phyloP scores from a whole-genome alignment of 2,888 invertebrate genomes.

The Ganaspis brasiliensis region DNA sequence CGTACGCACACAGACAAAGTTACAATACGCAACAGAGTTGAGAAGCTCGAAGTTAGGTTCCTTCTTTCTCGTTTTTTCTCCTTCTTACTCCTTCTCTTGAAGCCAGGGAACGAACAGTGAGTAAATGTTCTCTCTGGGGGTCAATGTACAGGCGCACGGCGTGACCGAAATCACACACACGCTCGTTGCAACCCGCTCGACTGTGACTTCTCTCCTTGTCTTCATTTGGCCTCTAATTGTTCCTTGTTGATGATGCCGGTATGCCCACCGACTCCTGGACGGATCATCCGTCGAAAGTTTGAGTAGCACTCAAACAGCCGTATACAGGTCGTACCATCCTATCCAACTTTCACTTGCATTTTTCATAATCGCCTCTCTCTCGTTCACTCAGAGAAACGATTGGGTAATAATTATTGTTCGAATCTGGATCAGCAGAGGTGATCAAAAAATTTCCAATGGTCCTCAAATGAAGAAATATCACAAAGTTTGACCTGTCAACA shows the following conservation, averaged over 20 bases:
- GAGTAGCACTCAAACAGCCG: conserved; percentile 34
- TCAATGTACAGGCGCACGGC: conserved; percentile 80
- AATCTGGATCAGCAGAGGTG: background rate
- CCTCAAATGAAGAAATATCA: too few species aligned
- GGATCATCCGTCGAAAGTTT: conserved; percentile 48
- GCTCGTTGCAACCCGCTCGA: conserved; percentile 76
- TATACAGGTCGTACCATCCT: background rate
- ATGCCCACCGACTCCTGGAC: conserved; percentile 35
- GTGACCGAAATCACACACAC: conserved; percentile 80
- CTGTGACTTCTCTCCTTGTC: conserved; percentile 73
- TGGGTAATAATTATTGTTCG: background rate
- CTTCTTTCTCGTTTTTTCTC: conserved; percentile 59
- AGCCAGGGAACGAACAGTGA: conserved; percentile 64
- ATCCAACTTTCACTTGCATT: conserved; percentile 3
- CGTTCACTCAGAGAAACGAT: background rate
- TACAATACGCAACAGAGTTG: conserved; percentile 60
- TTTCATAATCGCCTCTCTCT: background rate
- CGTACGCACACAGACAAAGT: conserved; percentile 30
- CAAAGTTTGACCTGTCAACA: too few species aligned
- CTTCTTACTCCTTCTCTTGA: conserved; percentile 54
- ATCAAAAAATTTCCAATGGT: too few species aligned
- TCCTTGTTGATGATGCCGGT: conserved; percentile 59
- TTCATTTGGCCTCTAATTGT: conserved; percentile 74
- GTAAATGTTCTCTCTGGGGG: conserved; percentile 73
- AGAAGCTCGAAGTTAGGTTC: conserved; percentile 59